phyloP scores from a whole-genome alignment of 2,113 vertebrate genomes.

The Stictonetta naevosa region DNA sequence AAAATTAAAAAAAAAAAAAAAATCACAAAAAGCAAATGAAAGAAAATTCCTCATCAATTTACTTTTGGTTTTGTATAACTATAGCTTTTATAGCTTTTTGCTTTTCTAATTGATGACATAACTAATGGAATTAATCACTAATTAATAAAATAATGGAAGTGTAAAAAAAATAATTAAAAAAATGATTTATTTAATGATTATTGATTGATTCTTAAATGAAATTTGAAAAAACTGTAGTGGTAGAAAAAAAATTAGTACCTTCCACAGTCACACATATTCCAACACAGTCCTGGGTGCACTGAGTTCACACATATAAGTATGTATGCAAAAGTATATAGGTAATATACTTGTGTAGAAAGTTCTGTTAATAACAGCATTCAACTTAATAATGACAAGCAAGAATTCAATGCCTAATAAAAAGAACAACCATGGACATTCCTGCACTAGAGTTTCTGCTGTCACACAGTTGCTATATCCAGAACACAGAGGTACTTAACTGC shows the following conservation, averaged over 20 bases:
- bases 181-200: background rate
- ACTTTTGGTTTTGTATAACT: background rate
- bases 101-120: background rate
- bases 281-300: background rate
- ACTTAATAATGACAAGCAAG: background rate
- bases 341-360: background rate
- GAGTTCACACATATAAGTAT: background rate
- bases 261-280: background rate
- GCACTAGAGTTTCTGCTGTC: background rate
- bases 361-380: background rate
- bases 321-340: background rate
- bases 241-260: background rate
- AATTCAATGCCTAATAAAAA: background rate
- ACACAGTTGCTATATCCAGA: background rate
- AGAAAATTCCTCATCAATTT: background rate
- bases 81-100: background rate
- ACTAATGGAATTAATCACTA: background rate
- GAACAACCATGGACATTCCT: background rate
- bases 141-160: background rate
- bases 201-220: background rate
- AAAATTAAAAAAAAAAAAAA: background rate
- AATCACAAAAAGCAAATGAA: background rate
- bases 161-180: background rate
- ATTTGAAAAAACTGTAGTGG: background rate
- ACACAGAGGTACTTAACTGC: background rate